Percentiles rank a stretch among this genome's conserved stretches.
These are phyloP conservation scores for Andricus quercusramuli DNA, from an alignment of 2,888 invertebrate species.

Conservation along the genomic window DNA sequence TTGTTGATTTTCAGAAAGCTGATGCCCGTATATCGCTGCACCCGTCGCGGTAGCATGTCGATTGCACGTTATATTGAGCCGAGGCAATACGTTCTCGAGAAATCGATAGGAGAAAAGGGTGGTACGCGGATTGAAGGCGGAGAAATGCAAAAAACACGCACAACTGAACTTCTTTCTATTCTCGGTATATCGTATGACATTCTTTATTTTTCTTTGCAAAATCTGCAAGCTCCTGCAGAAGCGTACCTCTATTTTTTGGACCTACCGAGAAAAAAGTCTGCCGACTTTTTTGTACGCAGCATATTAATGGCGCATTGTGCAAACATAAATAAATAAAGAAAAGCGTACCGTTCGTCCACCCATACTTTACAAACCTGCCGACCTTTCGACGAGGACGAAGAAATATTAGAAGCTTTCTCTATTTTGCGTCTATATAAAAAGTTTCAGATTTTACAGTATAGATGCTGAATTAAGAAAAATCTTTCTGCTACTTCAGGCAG, in stretches of 20 bases:
- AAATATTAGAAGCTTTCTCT: neutral
- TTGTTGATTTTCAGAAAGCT: slow-evolving; percentile 18
- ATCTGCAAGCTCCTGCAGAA: slow-evolving; percentile 38
- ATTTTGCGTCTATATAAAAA: neutral
- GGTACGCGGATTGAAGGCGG: slow-evolving; percentile 25
- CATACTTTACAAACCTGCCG: slow-evolving; percentile 14
- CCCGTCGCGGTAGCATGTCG: slow-evolving; percentile 28
- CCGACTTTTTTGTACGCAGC: slow-evolving; percentile 50
- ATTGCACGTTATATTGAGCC: slow-evolving; percentile 24
- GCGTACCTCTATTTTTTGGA: slow-evolving; percentile 43
- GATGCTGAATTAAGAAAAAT: neutral
- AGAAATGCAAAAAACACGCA: slow-evolving; percentile 38
- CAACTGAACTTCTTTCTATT: slow-evolving; percentile 29
- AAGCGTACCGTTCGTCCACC: slow-evolving; percentile 41
- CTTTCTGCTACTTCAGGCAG: neutral
- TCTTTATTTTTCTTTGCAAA: slow-evolving; percentile 37
- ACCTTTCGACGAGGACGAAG: slow-evolving; percentile 7
- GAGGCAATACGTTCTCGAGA: slow-evolving; percentile 25
- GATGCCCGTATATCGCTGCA: neutral
- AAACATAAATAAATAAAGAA: slow-evolving; percentile 52
- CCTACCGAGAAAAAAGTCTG: slow-evolving; percentile 47
- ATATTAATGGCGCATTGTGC: slow-evolving; percentile 57
- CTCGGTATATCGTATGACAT: slow-evolving; percentile 23
- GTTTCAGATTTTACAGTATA: neutral
- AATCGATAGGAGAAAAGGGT: slow-evolving; percentile 37